These are phyloP conservation scores for Okamejei kenojei DNA, from an alignment of 2,797 vertebrate genomes.

Conservation along the genomic window DNA sequence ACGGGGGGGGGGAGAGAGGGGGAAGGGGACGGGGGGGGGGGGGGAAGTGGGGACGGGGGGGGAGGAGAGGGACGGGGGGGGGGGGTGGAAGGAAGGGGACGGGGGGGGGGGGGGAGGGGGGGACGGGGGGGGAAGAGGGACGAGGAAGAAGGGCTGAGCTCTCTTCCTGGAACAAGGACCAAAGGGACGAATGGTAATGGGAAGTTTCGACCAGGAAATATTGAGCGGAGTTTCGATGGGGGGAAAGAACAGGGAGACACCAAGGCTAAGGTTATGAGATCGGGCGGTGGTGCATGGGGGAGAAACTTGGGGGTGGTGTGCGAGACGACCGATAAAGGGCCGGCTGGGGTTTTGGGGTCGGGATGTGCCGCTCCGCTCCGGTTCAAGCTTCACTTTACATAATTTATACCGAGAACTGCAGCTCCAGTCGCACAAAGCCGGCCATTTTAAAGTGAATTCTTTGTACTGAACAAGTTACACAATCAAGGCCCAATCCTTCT, in stretches of 20 bases:
- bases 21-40: no score
- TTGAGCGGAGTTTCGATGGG: no score
- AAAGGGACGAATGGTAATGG: not conserved
- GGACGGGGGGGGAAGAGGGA: not conserved
- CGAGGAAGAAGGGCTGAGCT: no score
- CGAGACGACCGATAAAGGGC: no score
- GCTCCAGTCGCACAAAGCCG: slow-evolving; percentile 22
- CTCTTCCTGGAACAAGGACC: not conserved
- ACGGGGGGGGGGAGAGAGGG: no score
- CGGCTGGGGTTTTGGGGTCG: no score
- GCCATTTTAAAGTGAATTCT: slow-evolving; percentile 35
- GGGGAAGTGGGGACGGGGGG: no score
- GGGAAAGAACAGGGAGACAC: no score
- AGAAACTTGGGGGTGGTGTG: no score
- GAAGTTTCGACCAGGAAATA: not conserved
- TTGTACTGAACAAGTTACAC: slow-evolving; percentile 17
- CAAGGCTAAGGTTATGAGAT: no score
- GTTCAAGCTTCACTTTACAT: slow-evolving; percentile 28
- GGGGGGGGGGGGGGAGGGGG: not conserved
- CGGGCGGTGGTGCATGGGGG: no score
- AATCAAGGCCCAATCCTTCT: not conserved
- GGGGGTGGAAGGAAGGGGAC: not conserved
- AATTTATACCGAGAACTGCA: slow-evolving; percentile 30
- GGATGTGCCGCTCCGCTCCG: not conserved
- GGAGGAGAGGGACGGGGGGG: no score